Conservation (phyloP, 2,888 invertebrate species). For the Myopa tessellatipennis region DNA sequence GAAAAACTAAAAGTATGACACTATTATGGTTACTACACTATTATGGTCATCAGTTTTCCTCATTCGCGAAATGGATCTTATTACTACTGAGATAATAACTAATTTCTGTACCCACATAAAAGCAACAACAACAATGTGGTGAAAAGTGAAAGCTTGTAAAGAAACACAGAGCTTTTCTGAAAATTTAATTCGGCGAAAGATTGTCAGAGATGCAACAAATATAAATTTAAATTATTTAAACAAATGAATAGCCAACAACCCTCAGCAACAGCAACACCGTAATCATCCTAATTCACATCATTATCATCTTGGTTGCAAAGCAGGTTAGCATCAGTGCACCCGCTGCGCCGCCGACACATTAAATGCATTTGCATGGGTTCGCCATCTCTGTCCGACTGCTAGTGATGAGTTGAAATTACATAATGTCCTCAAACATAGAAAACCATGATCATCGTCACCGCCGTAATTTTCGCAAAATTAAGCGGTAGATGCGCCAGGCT, state of each 20-base stretch:
- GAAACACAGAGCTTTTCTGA: not conserved
- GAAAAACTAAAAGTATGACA: slow-evolving; percentile 23
- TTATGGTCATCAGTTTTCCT: too few species aligned
- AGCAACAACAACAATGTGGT: not conserved
- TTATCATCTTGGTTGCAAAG: slow-evolving; percentile 4
- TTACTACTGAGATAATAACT: too few species aligned
- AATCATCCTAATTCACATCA: not conserved
- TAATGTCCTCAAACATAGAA: slow-evolving; percentile 33
- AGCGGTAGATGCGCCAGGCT: slow-evolving; percentile 1
- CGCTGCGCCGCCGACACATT: not conserved
- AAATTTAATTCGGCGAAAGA: slow-evolving; percentile 4
- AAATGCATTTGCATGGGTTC: not conserved
- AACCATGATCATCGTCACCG: slow-evolving; percentile 6
- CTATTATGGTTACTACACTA: slow-evolving; percentile 37
- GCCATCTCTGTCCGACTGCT: not conserved
- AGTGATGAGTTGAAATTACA: slow-evolving; percentile 28
- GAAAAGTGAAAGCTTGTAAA: slow-evolving; percentile 14
- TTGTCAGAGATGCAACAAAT: not conserved
- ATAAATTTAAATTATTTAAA: slow-evolving; percentile 24
- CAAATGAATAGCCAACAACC: slow-evolving; percentile 23
- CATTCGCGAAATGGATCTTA: too few species aligned
- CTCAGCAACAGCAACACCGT: not conserved
- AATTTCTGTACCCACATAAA: too few species aligned
- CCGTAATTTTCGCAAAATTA: slow-evolving; percentile 15
- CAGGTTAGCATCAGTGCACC: not conserved